Evolutionary conservation across 1,140 invertebrate species (phyloP), one percentile per base, ranked within the genome.

Genomic region (Doryteuthis pealeii): DNA sequence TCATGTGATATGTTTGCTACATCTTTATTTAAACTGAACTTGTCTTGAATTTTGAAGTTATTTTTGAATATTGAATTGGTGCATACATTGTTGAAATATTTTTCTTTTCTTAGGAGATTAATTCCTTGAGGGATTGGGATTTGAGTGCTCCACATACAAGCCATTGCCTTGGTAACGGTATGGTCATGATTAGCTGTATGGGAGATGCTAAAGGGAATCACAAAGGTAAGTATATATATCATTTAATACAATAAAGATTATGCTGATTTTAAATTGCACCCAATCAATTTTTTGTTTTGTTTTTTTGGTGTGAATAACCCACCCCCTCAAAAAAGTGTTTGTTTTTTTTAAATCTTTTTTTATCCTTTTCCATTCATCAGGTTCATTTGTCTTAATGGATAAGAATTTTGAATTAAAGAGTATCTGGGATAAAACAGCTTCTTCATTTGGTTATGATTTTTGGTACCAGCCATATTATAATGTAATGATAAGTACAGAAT

Each of bases 381-480:
- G 96, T 22, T 93, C 96, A 77, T 99, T 98, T 86, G 87, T 98
- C 31, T 89, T 96, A n/a, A 89, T 99, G 73, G 95, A 99, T 86
- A 91, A 92, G 15, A 89, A 92, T 49, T 94, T 96, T 75, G 89
- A 93, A 79, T 84, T 93, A 22, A 94, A 91, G 82, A 89, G 89
- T 6, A 86, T 80, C 70, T 92, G 90, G 91, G 84, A 87, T 35
- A 83, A 81, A 3, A 70, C 74, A 5, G 82, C 76, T 12, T 72
- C 78, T 6, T 72, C 81, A 26, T 91, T 89, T 77, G 90, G 90
- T 22, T 92, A 92, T 79, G 92, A 92, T 81, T 92, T 95, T 87
- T 99, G 97, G 97, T 99, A 99, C 85, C 97, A 99, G 85, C 97
- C 97, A 0, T 92, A 95, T 79, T 93, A 93, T 80, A 94, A 99